Base-by-base conservation (phyloP, 2,797 vertebrate genomes). In the Mionectes olivaceus region DNA sequence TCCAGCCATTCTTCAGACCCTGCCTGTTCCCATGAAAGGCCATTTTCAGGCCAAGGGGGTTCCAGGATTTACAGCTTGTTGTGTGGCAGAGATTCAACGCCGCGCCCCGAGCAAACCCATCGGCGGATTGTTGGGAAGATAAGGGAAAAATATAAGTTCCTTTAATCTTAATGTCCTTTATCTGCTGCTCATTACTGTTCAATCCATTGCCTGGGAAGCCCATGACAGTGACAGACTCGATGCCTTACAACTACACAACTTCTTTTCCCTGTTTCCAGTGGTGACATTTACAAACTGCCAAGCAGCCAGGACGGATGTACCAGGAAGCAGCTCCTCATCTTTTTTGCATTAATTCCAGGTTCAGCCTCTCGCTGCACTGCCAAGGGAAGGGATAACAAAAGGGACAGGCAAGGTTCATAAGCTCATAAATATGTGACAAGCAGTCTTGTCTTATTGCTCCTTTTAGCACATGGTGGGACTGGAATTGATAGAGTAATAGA, bases 121-220 rank as follows among this genome's bases (percentile, higher is more conserved):
- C 92, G 81, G 93, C 35, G 97, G 97, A 97, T 97, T 56, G 56
- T 61, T 87, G 92, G 28, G 41, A 89, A 94, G 97, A 97, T 95
- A 96, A 96, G 91, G 90, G 79, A 13, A 87, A 98, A 96, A 95
- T 64, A 75, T 39, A 93, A 95, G 50, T 50, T 50, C 49, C 27
- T 28, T 28, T 50, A 28, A 50, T 50, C 49, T 50, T 50, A 94
- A 96, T 96, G 95, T 94, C 94, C 83, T 91, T 97, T 96, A 92
- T 95, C 83, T 91, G 92, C 75, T 87, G 30, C 96, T 97, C 94
- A 96, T 97, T 96, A 91, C 92, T 60, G 90, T 82, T 87, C 96
- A 90, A 69, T 92, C 87, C 90, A 67, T 95, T 94, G 94, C 84
- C 95, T 50, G 89, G 92, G 95, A 59, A 96, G 89, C 78, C 91